These are phyloP conservation scores for Tetragonula carbonaria DNA, from an alignment of 2,888 invertebrate species.

Conservation along the genomic window DNA sequence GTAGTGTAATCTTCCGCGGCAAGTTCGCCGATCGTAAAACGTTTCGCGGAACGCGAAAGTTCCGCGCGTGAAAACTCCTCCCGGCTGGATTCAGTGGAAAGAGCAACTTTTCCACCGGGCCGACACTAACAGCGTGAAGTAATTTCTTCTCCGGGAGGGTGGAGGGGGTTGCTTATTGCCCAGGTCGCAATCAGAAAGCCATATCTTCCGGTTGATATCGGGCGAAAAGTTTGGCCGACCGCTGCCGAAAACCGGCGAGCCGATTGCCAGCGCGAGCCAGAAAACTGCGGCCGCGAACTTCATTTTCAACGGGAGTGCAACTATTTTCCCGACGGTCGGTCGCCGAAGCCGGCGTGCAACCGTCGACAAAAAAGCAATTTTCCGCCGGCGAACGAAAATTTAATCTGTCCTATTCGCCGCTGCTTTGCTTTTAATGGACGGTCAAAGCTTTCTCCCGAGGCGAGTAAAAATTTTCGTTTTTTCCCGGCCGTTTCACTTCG, in stretches of 20 bases:
- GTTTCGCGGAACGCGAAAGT: constrained; percentile 23
- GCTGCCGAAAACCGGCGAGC: constrained; percentile 21
- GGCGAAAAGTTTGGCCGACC: constrained; percentile 15
- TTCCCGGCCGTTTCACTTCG: too few species aligned
- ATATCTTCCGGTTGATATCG: constrained; percentile 23
- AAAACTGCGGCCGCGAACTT: constrained; percentile 31
- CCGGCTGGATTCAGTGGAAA: not conserved
- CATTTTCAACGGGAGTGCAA: constrained; percentile 6
- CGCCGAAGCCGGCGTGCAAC: not conserved
- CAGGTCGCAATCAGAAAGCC: constrained; percentile 44
- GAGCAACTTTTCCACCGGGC: constrained; percentile 32
- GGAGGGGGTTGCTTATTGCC: constrained; percentile 27
- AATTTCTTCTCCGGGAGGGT: constrained; percentile 24
- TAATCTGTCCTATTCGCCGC: constrained; percentile 5
- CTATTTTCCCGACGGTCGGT: constrained; percentile 22
- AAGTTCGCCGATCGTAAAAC: constrained; percentile 35
- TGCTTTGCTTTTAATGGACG: constrained; percentile 1
- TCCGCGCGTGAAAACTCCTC: constrained; percentile 19
- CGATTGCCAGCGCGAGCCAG: constrained; percentile 26
- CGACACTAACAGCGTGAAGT: constrained; percentile 41
- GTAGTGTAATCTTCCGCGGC: constrained; percentile 39
- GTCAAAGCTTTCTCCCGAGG: not conserved
- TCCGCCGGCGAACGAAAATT: constrained; percentile 20
- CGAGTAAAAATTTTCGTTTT: constrained; percentile 7
- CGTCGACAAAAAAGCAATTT: constrained; percentile 27